Conservation (phyloP, 2,797 vertebrate genomes). For the Sciurus carolinensis region DNA sequence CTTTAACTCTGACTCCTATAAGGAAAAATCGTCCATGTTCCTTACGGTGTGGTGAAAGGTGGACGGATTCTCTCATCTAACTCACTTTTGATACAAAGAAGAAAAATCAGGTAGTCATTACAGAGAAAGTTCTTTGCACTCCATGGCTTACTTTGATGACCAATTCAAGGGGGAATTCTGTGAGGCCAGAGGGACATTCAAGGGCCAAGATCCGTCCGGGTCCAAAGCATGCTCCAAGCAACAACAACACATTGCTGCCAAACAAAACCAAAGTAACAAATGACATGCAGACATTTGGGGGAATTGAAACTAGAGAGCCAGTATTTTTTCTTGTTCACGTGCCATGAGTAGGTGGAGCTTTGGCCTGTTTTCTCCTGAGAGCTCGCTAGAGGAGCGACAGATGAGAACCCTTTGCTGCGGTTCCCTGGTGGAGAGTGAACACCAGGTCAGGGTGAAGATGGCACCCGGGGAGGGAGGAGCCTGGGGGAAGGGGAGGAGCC, state of each 20-base stretch:
- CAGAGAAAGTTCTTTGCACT: slow-evolving; percentile 76
- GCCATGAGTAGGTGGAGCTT: not conserved
- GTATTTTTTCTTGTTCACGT: not conserved
- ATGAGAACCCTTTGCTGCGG: not conserved
- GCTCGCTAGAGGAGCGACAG: not conserved
- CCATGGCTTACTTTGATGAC: not conserved
- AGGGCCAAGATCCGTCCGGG: slow-evolving; percentile 24
- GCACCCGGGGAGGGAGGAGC: not conserved
- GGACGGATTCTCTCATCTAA: slow-evolving; percentile 71
- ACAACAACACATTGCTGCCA: not conserved
- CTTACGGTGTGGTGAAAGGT: slow-evolving; percentile 64
- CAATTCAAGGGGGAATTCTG: not conserved
- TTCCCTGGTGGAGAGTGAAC: not conserved
- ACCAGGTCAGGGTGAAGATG: not conserved
- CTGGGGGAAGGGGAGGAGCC: not conserved
- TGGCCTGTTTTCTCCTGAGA: not conserved
- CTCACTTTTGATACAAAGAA: slow-evolving; percentile 63
- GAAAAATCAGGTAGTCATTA: slow-evolving; percentile 47
- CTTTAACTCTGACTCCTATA: not conserved
- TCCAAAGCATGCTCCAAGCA: slow-evolving; percentile 13
- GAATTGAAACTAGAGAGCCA: not conserved
- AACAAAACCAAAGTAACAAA: not conserved
- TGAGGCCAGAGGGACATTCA: not conserved
- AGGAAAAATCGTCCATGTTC: slow-evolving; percentile 12
- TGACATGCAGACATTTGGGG: not conserved